Evolutionary conservation across 1,140 invertebrate species (phyloP), one percentile per base, ranked within the genome.

Genomic region (Lepeophtheirus salmonis): DNA sequence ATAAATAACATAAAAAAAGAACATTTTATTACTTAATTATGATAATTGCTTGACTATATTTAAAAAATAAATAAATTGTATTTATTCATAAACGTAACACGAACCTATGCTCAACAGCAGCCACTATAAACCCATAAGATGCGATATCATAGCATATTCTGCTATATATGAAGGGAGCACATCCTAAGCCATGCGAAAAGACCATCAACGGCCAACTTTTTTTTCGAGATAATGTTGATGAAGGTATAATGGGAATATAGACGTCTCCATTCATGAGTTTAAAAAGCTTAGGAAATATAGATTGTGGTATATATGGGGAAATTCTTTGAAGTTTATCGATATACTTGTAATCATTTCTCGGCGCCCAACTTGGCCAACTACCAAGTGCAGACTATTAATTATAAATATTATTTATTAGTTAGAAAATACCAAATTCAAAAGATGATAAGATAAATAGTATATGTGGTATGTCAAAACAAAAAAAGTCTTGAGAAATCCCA

Each of bases 111-210:
- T 59, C 57, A 2, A 50, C 30, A 13, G 57, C 26, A 23, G 48
- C 48, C 1, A 59, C 57, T 13, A 59, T 50, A 23, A 50, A 49
- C 16, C 57, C 57, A 14, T 59, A 25, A 14, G 23, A 41, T 14
- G 23, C 23, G 14, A 59, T n/a, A 18, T 59, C 57, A 50, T 59
- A 59, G 18, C 57, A 59, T 1, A 59, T 50, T 17, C 20, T 16
- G 21, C 26, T 41, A 16, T 59, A 59, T 12, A 23, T 41, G 41
- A 17, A 48, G n/a, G 30, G n/a, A 18, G 23, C 18, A 41, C 57
- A 59, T 18, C 57, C 57, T 2, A 59, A 10, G 13, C 57, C 57
- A 50, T 59, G 57, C 2, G 57, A 59, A 23, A 59, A 59, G 30
- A 59, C 57, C 2, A 59, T 22, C 18, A 59, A 14, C 12, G 57